Evolutionary conservation across 1,140 invertebrate species (phyloP).

Genomic region (Megalopta genalis): DNA sequence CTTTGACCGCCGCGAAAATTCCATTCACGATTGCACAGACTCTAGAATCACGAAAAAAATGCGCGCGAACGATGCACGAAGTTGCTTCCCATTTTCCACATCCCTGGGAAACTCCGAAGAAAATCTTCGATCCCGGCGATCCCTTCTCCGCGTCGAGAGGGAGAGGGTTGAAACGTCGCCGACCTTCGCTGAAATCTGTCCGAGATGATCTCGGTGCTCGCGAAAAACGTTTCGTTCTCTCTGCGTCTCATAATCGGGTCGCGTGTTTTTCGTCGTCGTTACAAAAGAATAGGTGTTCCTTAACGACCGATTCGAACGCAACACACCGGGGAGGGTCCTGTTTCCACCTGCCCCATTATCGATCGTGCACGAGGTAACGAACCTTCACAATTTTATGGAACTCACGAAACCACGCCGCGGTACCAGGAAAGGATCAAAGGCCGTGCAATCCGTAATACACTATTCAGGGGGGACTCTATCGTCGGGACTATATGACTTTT

Average conservation of each 20-base stretch:
- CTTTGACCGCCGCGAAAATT: no score
- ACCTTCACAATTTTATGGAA: constrained; percentile 33
- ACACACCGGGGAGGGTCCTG: not conserved
- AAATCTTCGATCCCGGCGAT: no score
- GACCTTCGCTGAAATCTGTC: no score
- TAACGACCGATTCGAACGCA: not conserved
- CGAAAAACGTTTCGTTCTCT: no score
- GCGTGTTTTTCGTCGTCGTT: not conserved
- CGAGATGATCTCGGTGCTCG: no score
- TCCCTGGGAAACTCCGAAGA: no score
- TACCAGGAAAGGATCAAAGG: constrained; percentile 20
- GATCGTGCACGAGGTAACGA: constrained; percentile 37
- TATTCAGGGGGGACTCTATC: constrained; percentile 4
- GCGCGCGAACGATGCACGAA: no score
- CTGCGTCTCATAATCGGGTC: not conserved
- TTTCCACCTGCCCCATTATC: constrained; percentile 13
- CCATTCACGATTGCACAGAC: no score
- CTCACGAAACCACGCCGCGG: constrained; percentile 17
- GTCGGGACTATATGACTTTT: constrained; percentile 40
- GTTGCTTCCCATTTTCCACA: no score
- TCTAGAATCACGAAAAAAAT: no score
- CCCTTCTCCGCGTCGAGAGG: no score
- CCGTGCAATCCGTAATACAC: constrained; percentile 11
- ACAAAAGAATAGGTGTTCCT: not conserved
- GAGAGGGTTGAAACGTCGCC: no score